phyloP scores from a whole-genome alignment of 2,113 vertebrate species.

The Mohoua ochrocephala region DNA sequence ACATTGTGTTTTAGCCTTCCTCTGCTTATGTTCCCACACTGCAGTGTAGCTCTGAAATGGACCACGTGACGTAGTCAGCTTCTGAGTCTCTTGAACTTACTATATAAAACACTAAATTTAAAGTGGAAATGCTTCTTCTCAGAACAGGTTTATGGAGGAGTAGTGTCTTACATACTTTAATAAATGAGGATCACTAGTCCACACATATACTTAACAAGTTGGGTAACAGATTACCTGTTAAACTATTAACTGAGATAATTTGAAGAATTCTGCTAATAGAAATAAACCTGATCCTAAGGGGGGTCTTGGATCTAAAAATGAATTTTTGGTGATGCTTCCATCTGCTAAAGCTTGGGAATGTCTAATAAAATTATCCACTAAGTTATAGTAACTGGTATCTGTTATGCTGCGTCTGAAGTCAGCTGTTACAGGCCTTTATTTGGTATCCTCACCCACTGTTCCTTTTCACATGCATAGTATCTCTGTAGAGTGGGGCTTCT shows the following conservation, averaged over 20 bases:
- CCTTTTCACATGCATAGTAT: neutral
- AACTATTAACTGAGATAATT: neutral
- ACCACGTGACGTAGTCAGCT: neutral
- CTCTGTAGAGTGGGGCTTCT: neutral
- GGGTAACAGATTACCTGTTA: neutral
- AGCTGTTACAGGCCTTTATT: neutral
- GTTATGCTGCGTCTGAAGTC: neutral
- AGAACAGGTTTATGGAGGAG: neutral
- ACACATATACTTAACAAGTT: neutral
- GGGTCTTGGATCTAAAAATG: neutral
- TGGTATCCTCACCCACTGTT: neutral
- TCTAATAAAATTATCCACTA: neutral
- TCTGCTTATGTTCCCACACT: neutral
- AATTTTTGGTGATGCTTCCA: neutral
- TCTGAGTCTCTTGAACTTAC: neutral
- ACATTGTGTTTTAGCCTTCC: neutral
- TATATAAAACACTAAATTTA: neutral
- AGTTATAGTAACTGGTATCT: neutral
- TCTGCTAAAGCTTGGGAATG: neutral
- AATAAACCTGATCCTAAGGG: neutral
- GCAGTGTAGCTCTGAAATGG: neutral
- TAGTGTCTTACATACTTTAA: neutral
- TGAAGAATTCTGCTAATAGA: neutral
- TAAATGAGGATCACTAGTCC: neutral
- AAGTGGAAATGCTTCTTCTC: neutral